Base-by-base conservation (phyloP, 2,797 vertebrate genomes). In the Pipistrellus pygmaeus region DNA sequence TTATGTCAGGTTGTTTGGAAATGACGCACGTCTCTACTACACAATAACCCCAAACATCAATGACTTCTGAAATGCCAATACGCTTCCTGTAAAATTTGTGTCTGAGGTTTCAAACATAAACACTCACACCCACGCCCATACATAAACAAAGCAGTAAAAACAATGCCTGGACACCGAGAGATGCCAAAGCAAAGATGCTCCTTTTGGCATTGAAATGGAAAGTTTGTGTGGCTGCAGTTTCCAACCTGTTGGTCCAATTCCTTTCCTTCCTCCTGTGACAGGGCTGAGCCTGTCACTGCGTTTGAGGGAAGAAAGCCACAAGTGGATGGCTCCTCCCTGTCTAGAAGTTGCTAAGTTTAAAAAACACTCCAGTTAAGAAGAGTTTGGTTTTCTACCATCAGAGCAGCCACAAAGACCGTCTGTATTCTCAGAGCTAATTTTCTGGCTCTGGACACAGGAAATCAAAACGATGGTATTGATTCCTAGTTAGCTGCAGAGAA, bases 31-130 rank as follows among this genome's bases (percentile, higher is more conserved):
- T 89, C 76, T 66, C 68, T 55, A 12, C 51, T 35, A 64, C 38
- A 72, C 20, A 90, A 88, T 92, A 92, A 92, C 62, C 12, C 75
- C n/a, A 95, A 97, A 95, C 88, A 93, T 75, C 93, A 75, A 32
- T 96, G 97, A 92, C 90, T 97, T 96, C 76, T 35, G 44, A 96
- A 97, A 95, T 73, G 92, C 93, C 82, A 78, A 15, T 84, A 85
- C 48, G 64, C 92, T 86, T 60, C 82, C 90, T 46, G 20, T 55
- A 93, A 96, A 96, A 55, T 17, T 5, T 35, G 80, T n/a, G 14
- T 51, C 93, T 93, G 85, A 72, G 80, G 82, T 92, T 83, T 89
- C 90, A 91, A 95, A 95, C 96, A 93, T 88, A 95, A 96, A 93
- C 88, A 90, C 41, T 35, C 71, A 20, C 14, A 27, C 71, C 69